phyloP scores from a whole-genome alignment of 2,888 invertebrate genomes.

The Incurvaria masculella region DNA sequence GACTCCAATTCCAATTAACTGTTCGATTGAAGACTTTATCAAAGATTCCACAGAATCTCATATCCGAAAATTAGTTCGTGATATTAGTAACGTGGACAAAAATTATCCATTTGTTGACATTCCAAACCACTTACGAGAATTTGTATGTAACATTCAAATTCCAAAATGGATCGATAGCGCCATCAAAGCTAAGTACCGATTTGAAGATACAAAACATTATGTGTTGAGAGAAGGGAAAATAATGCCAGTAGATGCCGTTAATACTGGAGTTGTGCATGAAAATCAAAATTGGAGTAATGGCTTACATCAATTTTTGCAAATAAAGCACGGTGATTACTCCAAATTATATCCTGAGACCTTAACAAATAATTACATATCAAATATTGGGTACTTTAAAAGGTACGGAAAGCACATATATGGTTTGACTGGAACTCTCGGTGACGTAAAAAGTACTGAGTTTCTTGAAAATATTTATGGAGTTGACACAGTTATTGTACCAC shows the following conservation, averaged over 20 bases:
- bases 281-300: slow-evolving; percentile 12
- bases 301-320: slow-evolving; percentile 15
- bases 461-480: slow-evolving; percentile 11
- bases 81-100: slow-evolving; percentile 4
- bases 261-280: slow-evolving; percentile 12
- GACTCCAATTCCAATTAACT: slow-evolving; percentile 7
- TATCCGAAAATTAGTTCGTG: slow-evolving; percentile 10
- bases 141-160: slow-evolving; percentile 10
- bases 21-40: slow-evolving; percentile 10
- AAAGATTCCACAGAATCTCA: slow-evolving; percentile 8
- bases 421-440: slow-evolving; percentile 14
- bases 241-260: slow-evolving; percentile 11
- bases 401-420: slow-evolving; percentile 11
- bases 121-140: slow-evolving; percentile 11
- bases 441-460: slow-evolving; percentile 7
- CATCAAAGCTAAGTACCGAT: slow-evolving; percentile 11
- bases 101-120: slow-evolving; percentile 11
- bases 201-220: slow-evolving; percentile 11
- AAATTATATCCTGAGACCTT: slow-evolving; percentile 11
- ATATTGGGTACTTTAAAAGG: slow-evolving; percentile 10
- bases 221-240: slow-evolving; percentile 10
- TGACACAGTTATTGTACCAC: slow-evolving; percentile 11
- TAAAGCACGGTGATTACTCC: slow-evolving; percentile 14
- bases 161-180: slow-evolving; percentile 13
- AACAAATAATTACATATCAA: slow-evolving; percentile 14